These are phyloP conservation scores for Plemyria rubiginata DNA, from an alignment of 2,888 invertebrate genomes.

Conservation along the genomic window DNA sequence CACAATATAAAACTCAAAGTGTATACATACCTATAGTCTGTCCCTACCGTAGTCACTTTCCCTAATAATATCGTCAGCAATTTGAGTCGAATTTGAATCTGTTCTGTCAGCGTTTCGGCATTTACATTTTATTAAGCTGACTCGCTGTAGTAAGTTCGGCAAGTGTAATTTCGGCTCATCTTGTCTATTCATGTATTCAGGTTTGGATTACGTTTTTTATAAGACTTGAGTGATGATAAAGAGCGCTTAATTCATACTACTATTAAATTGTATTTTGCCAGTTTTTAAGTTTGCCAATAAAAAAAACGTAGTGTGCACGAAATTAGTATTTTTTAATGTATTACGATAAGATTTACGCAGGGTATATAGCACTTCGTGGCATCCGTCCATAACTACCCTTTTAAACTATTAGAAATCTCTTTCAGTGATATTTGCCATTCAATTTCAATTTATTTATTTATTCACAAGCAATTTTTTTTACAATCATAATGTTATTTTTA, in stretches of 20 bases:
- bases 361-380: no score
- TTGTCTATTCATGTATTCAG: slow-evolving; percentile 15
- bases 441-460: no score
- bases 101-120: slow-evolving; percentile 11
- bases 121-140: slow-evolving; percentile 20
- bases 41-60: background rate
- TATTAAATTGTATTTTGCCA: background rate
- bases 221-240: background rate
- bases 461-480: no score
- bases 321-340: no score
- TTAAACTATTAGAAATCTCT: no score
- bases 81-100: slow-evolving; percentile 1
- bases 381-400: no score
- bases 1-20: background rate
- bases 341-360: no score
- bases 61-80: background rate
- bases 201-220: slow-evolving; percentile 5
- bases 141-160: background rate
- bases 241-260: background rate
- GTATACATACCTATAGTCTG: no score
- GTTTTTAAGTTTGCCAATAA: no score
- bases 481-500: no score
- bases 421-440: no score
- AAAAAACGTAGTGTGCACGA: no score
- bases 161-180: slow-evolving; percentile 1